Evolutionary conservation across 2,888 invertebrate species (phyloP), one percentile per base, ranked within the genome.

Genomic region (Eupithecia vulgata): DNA sequence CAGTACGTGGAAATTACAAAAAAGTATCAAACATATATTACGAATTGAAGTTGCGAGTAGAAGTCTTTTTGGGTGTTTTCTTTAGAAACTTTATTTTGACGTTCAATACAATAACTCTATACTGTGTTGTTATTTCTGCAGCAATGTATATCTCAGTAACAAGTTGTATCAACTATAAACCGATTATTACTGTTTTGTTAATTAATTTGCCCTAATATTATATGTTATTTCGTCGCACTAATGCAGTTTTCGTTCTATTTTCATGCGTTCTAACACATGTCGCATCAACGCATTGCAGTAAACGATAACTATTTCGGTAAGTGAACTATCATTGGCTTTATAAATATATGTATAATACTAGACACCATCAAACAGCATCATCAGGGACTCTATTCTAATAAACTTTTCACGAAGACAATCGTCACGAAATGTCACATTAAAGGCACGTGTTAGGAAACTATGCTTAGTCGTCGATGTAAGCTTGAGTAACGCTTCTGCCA

Each of bases 301-400:
- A 99, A 99, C 95, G 99, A 99, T 97, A 99, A 99, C 95, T 99
- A 99, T 95, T 99, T 99, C 93, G 99, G 99, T 99, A 97, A 99
- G 99, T 96, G 72, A 69, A 71, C 35, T 62, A 4, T 67, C 64
- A 68, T 52, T 25, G 57, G 76, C 72, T 71, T 76, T 45, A 25
- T 62, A 25, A 25, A 57, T 57, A 48, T 1, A 3, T n/a, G 10
- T 17, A n/a, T 48, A 48, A n/a, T 48, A n/a, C 42, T 45, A 45
- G n/a, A n/a, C 3, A 52, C 21, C 10, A 3, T 52, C n/a, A 21
- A 3, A 52, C 8, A 3, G 52, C 12, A 52, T 52, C 52, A 10
- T 21, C 52, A 21, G 52, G 52, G 10, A 5, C 10, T 21, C 21
- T 52, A 52, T 52, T 52, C 52, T 52, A 21, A 0, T 21, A 12